Evolutionary conservation across 2,797 vertebrate genomes (phyloP).

Genomic region (Chiloscyllium punctatum): DNA sequence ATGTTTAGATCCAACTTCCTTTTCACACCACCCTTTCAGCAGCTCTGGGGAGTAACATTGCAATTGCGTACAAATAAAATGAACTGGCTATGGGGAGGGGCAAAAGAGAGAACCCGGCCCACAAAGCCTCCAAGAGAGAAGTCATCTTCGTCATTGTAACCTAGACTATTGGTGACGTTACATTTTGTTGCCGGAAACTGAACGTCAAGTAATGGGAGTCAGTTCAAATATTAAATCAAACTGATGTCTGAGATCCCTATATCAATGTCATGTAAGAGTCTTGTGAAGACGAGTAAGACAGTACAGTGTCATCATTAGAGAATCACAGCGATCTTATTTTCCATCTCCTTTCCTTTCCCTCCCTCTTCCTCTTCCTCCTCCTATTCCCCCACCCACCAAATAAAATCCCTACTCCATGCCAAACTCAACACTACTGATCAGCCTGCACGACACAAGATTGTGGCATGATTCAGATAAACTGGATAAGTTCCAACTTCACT

Average conservation of each 20-base stretch:
- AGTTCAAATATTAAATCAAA: not conserved
- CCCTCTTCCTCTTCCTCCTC: not conserved
- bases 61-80: not conserved
- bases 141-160: not conserved
- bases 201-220: not conserved
- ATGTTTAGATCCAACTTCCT: not conserved
- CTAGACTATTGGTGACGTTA: not conserved
- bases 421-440: not conserved
- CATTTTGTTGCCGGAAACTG: not conserved
- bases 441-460: not conserved
- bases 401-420: not conserved
- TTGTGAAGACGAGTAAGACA: not conserved
- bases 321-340: not conserved
- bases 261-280: not conserved
- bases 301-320: not conserved
- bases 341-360: not conserved
- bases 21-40: not conserved
- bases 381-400: too few species aligned
- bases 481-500: not conserved
- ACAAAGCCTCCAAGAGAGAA: not conserved
- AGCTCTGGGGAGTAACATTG: not conserved
- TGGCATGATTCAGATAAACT: not conserved
- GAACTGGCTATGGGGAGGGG: not conserved
- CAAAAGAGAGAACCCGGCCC: not conserved
- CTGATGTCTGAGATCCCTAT: not conserved